Evolutionary conservation across 2,797 vertebrate genomes (phyloP), one percentile per base, ranked within the genome.

Genomic region (Gallirallus australis): DNA sequence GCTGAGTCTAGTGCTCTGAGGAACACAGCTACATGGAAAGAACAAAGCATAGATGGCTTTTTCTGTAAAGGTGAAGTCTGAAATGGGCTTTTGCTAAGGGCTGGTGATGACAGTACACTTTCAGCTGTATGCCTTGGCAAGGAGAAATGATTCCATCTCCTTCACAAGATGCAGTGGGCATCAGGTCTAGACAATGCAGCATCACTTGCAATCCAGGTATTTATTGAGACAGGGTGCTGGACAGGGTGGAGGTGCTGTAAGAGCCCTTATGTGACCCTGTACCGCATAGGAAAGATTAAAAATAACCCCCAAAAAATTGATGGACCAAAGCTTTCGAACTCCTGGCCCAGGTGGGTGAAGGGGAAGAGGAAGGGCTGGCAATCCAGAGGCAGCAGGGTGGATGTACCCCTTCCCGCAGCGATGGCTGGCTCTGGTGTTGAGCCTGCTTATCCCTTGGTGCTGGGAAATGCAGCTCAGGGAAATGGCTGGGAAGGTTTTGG

Each of bases 321-420:
- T 79, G 52, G 24, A 63, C 7, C 14, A 70, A 64, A 69, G 50
- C 21, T 65, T 50, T 63, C 15, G 39, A 27, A 48, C 6, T 77
- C 48, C 11, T 42, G 82, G 59, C 2, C 11, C 24, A 45, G n/a
- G 14, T 15, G 17, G n/a, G 15, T 15, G 17, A 50, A 69, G 11
- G 19, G 4, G 15, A 50, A 9, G 8, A 4, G 2, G 2, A 27
- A 39, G 6, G 31, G 12, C 45, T 42, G 18, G 31, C 42, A 72
- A 35, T 1, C 9, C 2, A 4, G 35, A n/a, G 42, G 33, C 27
- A 73, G 53, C 6, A 39, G 45, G 11, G 28, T 12, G 23, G 35
- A 42, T 3, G 4, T n/a, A 16, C 1, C 7, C 15, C 18, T 45
- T 45, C 4, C 5, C 0, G 0, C 39, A 33, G 20, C 2, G 3